Evolutionary conservation across 92 coral and sea anemone genomes (phyloP).

Genomic region (Zoanthus solanderi): DNA sequence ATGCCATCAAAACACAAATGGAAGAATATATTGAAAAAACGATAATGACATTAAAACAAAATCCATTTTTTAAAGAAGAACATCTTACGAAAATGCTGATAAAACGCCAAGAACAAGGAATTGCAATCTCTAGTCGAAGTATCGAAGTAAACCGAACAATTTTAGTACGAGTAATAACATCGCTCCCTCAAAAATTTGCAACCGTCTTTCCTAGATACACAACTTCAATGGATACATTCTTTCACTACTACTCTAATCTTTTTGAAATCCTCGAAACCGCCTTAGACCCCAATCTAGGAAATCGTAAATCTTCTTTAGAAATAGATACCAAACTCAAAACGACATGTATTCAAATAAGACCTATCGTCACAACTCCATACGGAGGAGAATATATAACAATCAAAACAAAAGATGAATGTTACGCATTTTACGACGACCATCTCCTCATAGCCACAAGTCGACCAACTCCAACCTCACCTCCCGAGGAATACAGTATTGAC

Average conservation of each 20-base stretch:
- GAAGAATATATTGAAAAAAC: not conserved
- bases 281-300: not conserved
- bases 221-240: not conserved
- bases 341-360: not conserved
- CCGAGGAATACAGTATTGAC: slow-evolving; percentile 15
- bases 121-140: not conserved
- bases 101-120: not conserved
- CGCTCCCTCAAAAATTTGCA: not conserved
- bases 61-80: slow-evolving; percentile 1
- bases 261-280: not conserved
- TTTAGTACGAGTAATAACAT: not conserved
- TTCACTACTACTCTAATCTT: not conserved
- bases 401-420: not conserved
- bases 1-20: not conserved
- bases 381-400: not conserved
- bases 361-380: not conserved
- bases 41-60: not conserved
- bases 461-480: not conserved
- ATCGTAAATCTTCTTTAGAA: not conserved
- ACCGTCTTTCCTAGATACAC: not conserved
- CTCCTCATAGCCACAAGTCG: not conserved
- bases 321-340: not conserved
- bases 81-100: not conserved
- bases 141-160: not conserved
- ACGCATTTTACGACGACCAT: not conserved